Percentiles rank a stretch among this genome's conserved stretches.
Evolutionary conservation across 2,888 invertebrate genomes (phyloP).

Genomic region (Meliscaeva auricollis): DNA sequence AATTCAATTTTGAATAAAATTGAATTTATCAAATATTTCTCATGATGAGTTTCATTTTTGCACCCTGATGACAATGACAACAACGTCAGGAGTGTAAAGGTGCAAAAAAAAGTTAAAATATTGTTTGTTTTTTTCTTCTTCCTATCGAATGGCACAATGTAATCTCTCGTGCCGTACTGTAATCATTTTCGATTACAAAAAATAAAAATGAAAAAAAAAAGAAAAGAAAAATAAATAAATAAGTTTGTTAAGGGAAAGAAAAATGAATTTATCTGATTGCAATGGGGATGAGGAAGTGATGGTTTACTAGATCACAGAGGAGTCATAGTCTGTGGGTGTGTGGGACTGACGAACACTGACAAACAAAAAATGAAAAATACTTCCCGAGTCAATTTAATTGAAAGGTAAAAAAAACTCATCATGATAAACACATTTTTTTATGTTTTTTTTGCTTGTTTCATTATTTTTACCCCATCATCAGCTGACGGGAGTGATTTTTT

Average conservation of each 20-base stretch:
- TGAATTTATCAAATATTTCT: slow-evolving; percentile 1
- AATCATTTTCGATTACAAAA: slow-evolving; percentile 54
- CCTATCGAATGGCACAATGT: slow-evolving; percentile 31
- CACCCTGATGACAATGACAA: background rate
- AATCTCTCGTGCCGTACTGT: slow-evolving; percentile 45
- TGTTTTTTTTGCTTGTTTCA: no score
- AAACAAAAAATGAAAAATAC: background rate
- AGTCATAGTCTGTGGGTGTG: background rate
- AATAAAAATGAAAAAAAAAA: background rate
- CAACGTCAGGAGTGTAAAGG: background rate
- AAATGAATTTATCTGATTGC: slow-evolving; percentile 61
- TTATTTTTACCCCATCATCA: slow-evolving; percentile 6
- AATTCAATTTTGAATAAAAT: background rate
- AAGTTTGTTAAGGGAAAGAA: slow-evolving; percentile 14
- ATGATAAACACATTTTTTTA: slow-evolving; percentile 30
- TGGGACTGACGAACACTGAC: background rate
- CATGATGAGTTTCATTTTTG: background rate
- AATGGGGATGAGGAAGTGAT: background rate
- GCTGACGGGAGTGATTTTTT: slow-evolving; percentile 1
- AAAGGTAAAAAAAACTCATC: slow-evolving; percentile 47
- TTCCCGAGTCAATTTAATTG: background rate
- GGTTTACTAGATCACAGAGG: no score
- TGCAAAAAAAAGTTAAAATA: slow-evolving; percentile 13
- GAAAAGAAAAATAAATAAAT: slow-evolving; percentile 4
- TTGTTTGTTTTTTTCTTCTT: no score